These are phyloP conservation scores for Calcarius lapponicus DNA, from an alignment of 2,797 vertebrate genomes.

Conservation along the genomic window DNA sequence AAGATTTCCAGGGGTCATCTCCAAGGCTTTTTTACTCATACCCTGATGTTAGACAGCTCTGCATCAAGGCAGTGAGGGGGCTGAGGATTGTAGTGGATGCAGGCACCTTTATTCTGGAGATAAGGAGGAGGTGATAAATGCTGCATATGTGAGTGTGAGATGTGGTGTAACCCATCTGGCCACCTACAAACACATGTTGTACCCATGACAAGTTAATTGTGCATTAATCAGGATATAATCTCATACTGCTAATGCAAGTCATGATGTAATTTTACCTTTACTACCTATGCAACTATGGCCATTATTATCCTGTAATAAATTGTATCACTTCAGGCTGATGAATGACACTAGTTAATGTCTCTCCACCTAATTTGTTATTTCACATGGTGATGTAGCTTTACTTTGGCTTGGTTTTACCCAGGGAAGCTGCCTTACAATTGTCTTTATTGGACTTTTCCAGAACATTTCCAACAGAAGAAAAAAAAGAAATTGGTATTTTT, in stretches of 20 bases:
- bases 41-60: background rate
- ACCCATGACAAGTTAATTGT: conserved; percentile 66
- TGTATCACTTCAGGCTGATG: conserved; percentile 47
- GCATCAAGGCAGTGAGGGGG: background rate
- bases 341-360: conserved; percentile 45
- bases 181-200: conserved; percentile 44
- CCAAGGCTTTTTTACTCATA: background rate
- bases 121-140: conserved; percentile 37
- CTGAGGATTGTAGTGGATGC: background rate
- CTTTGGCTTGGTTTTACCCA: background rate
- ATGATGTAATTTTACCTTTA: conserved; percentile 68
- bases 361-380: conserved; percentile 34
- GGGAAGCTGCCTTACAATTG: background rate
- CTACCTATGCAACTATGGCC: conserved; percentile 32
- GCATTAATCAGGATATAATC: conserved; percentile 69
- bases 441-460: background rate
- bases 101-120: background rate
- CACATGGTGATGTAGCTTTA: background rate
- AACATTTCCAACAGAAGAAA: background rate
- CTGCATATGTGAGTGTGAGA: background rate
- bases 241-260: conserved; percentile 60
- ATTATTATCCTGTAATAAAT: conserved; percentile 62
- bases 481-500: background rate
- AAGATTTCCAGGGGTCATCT: background rate
- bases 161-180: conserved; percentile 34